Base-by-base conservation (phyloP, 2,797 vertebrate genomes). In the Anabacerthia variegaticeps region DNA sequence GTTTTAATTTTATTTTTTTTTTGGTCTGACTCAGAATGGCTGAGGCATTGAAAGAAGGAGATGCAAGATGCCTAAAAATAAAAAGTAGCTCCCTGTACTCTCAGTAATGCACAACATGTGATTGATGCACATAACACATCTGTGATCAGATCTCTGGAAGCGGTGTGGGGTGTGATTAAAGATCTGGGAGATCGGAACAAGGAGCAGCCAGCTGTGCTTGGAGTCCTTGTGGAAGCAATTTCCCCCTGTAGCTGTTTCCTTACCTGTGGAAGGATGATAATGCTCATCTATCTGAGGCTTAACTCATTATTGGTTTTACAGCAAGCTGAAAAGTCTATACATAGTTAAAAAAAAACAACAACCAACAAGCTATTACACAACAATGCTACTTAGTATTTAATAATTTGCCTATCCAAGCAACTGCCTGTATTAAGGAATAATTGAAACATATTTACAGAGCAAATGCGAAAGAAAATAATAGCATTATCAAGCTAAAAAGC, bases 401-500 rank as follows among this genome's bases (percentile, higher is more conserved):
- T 85, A 79, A 89, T 88, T 82, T 69, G 28, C 36, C 68, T 85
- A 46, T 75, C 79, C 69, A 49, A 88, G 36, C 52, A 63, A 73
- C 72, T 88, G 44, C 56, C 27, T 81, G 20, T 46, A 26, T 85
- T 85, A 95, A 88, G 74, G 46, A 95, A 80, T 78, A 92, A 94
- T 61, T 71, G 62, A 69, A 95, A 73, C 55, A 6, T 95, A 89
- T 93, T 91, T 92, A 85, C 80, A 85, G 56, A 61, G 81, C 63
- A 85, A 89, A 89, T 27, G 2, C 49, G 56, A 88, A 91, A 89
- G 82, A 75, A 95, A 97, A 93, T 34, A 93, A 66, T 66, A 69
- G 41, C 59, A 79, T 89, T 89, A 78, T 91, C 81, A 71, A 82
- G 67, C 59, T 49, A 34, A 88, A 91, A 96, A 83, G 44, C 83